These are phyloP conservation scores for Achatina immaculata DNA, from an alignment of 1,140 invertebrate genomes.

Conservation along the genomic window DNA sequence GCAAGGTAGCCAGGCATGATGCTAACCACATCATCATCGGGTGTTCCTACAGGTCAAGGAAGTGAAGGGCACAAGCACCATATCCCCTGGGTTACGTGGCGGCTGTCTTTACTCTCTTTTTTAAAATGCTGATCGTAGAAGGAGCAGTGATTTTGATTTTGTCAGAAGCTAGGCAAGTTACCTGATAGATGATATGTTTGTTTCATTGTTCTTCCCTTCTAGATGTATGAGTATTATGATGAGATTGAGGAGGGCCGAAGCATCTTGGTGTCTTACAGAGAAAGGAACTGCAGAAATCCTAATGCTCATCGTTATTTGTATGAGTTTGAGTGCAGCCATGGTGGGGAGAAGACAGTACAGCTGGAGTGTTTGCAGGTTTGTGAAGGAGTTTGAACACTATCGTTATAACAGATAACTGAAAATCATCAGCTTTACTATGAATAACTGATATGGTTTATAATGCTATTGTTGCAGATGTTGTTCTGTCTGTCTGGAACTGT, in stretches of 20 bases:
- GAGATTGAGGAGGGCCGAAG: neutral
- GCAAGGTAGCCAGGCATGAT: no score
- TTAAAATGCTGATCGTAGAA: no score
- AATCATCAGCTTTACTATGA: neutral
- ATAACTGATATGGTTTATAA: neutral
- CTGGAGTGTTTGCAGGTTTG: constrained; percentile 15
- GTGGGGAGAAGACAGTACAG: neutral
- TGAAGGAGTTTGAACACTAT: neutral
- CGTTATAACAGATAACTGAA: neutral
- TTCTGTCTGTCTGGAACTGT: no score
- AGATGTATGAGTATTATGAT: constrained; percentile 31
- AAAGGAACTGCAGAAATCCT: constrained; percentile 21
- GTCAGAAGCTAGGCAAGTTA: no score
- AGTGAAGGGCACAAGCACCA: no score
- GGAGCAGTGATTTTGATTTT: no score
- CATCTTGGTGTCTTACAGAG: constrained; percentile 14
- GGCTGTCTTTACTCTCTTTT: no score
- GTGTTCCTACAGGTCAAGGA: no score
- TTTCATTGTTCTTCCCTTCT: neutral
- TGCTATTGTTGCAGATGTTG: no score
- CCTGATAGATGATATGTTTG: no score
- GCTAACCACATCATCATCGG: no score
- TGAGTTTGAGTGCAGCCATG: constrained; percentile 13
- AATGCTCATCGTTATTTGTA: constrained; percentile 26
- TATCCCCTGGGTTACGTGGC: no score